Base-by-base conservation (phyloP, 2,888 invertebrate species). In the Mimumesa dahlbomi region DNA sequence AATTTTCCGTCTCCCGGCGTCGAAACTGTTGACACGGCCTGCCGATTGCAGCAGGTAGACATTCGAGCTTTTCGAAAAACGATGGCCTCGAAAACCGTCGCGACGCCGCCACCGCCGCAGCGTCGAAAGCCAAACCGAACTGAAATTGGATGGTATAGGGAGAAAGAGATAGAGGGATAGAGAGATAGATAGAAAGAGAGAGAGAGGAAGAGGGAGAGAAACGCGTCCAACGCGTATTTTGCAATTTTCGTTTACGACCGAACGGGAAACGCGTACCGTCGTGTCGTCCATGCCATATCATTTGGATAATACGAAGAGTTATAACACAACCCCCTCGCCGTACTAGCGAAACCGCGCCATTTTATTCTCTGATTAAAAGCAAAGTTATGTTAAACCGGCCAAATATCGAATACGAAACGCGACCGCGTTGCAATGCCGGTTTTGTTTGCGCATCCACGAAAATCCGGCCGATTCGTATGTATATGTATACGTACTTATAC, bases 191-290 rank as follows among this genome's bases (percentile, higher is more conserved):
- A n/a, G n/a, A n/a, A n/a, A n/a, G n/a, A n/a, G n/a, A n/a, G n/a
- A n/a, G n/a, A n/a, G n/a, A n/a, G n/a, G n/a, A n/a, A n/a, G n/a
- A n/a, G n/a, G n/a, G 53, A 25, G 45, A 52, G 36, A 19, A 49
- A 16, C 36, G 48, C 19, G 40, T 18, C 25, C 25, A 29, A 2
- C 48, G 50, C 71, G 66, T 64, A 67, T 70, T 75, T 75, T 64
- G 80, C 83, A 83, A 84, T 84, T 82, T 80, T 81, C 83, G 66
- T 77, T 76, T 73, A 75, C 73, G 73, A 79, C 75, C 75, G 61
- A 54, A 48, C 59, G 62, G 59, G 69, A 77, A 79, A 75, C 75
- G 72, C 61, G 57, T 58, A 38, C 36, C 62, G 38, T 34, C 56
- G 65, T 57, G 29, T 46, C 40, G 4, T 29, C 14, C 34, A 14